Conservation (phyloP, 2,888 invertebrate genomes). For the Tinea pellionella region DNA sequence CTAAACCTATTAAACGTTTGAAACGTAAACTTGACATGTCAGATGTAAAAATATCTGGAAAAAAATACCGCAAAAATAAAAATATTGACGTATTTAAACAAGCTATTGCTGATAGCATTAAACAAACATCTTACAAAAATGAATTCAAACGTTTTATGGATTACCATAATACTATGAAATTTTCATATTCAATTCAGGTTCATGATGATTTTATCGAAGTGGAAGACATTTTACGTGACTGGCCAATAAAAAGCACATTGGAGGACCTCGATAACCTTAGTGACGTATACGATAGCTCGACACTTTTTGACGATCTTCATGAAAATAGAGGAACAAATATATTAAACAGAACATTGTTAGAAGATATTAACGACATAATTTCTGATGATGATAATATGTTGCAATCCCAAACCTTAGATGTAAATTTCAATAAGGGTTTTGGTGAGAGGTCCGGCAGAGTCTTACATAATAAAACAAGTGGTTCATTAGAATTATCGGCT, state of each 20-base stretch:
- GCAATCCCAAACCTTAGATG: slow-evolving; percentile 17
- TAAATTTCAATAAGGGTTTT: slow-evolving; percentile 68
- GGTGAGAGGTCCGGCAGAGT: slow-evolving; percentile 70
- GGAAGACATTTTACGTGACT: slow-evolving; percentile 28
- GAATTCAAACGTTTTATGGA: slow-evolving; percentile 42
- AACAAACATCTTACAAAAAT: slow-evolving; percentile 33
- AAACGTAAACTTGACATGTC: slow-evolving; percentile 41
- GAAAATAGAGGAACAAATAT: neutral
- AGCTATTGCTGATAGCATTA: slow-evolving; percentile 22
- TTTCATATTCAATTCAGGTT: slow-evolving; percentile 48
- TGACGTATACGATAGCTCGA: neutral
- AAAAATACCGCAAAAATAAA: slow-evolving; percentile 48
- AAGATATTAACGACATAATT: slow-evolving; percentile 38
- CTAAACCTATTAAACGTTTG: slow-evolving; percentile 21
- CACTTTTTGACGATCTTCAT: neutral
- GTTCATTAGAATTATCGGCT: slow-evolving; percentile 59
- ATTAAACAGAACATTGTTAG: slow-evolving; percentile 27
- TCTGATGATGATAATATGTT: slow-evolving; percentile 24
- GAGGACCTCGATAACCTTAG: neutral
- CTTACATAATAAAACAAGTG: slow-evolving; percentile 55
- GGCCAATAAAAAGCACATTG: slow-evolving; percentile 36
- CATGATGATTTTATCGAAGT: slow-evolving; percentile 46
- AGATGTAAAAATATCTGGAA: slow-evolving; percentile 27
- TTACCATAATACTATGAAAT: slow-evolving; percentile 46
- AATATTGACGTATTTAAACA: slow-evolving; percentile 48